Conservation (phyloP, 2,113 vertebrate species). For the Salminus brasiliensis region DNA sequence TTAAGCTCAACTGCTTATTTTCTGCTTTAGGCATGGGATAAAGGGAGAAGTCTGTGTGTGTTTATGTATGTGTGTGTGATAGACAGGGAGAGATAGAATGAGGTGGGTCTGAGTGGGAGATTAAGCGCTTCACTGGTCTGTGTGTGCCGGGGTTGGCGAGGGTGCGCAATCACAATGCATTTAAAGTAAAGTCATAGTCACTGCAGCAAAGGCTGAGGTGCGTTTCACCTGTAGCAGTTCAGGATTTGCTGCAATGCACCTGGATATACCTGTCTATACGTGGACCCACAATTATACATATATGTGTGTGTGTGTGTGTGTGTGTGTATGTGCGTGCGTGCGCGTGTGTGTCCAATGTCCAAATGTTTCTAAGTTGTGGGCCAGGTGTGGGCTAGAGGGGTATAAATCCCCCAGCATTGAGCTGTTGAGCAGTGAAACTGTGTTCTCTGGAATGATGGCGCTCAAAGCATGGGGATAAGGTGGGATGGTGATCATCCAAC, state of each 20-base stretch:
- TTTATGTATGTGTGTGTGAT: not conserved
- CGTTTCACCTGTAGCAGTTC: not conserved
- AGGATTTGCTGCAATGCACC: no score
- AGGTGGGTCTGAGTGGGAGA: not conserved
- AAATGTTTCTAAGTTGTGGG: no score
- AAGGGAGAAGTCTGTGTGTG: slow-evolving; percentile 8
- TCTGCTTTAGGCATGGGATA: slow-evolving; percentile 9
- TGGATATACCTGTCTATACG: no score
- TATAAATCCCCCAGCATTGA: no score
- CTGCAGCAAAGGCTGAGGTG: not conserved
- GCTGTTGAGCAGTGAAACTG: no score
- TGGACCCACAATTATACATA: no score
- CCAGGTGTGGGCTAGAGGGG: no score
- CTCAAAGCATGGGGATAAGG: no score
- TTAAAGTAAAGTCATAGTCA: not conserved
- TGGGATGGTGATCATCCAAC: no score
- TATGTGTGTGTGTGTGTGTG: no score
- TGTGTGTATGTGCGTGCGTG: not conserved
- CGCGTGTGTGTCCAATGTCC: no score
- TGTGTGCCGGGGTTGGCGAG: not conserved
- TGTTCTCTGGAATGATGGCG: no score
- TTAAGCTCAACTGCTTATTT: slow-evolving; percentile 7
- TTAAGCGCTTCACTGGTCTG: slow-evolving; percentile 28
- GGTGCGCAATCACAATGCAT: not conserved
- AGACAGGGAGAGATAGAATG: not conserved